Conservation (phyloP, 2,888 invertebrate genomes). For the Cephus pulcher region DNA sequence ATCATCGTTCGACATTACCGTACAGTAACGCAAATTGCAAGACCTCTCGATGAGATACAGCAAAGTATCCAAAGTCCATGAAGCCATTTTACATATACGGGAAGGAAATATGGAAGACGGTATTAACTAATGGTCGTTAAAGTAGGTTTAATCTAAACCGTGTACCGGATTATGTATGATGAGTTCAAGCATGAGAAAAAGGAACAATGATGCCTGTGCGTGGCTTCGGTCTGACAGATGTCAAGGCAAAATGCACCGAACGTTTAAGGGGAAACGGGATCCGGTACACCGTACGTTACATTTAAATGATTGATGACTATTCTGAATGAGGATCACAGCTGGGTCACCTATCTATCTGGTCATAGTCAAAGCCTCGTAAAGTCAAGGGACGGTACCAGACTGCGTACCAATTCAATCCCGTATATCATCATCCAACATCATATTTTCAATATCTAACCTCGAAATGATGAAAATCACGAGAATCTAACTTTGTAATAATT, state of each 20-base stretch:
- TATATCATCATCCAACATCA: background rate
- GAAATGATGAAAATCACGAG: background rate
- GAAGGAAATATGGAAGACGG: background rate
- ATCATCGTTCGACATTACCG: background rate
- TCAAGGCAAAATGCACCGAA: constrained; percentile 49
- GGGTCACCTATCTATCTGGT: constrained; percentile 32
- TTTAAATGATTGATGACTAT: constrained; percentile 64
- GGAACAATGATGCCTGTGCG: constrained; percentile 12
- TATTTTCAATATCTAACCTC: background rate
- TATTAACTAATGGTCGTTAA: constrained; percentile 22
- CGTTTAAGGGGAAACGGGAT: constrained; percentile 14
- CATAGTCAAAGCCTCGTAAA: background rate
- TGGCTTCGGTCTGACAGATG: constrained; percentile 54
- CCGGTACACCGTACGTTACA: constrained; percentile 47
- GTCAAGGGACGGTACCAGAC: background rate
- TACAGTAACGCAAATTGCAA: background rate
- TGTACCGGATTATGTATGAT: background rate
- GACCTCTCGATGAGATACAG: background rate
- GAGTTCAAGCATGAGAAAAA: constrained; percentile 14
- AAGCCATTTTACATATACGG: background rate
- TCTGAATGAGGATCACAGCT: constrained; percentile 61
- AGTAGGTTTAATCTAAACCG: constrained; percentile 14
- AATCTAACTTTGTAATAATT: background rate
- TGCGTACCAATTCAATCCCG: background rate
- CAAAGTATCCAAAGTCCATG: background rate